phyloP scores from a whole-genome alignment of 2,113 vertebrate species.

The Archocentrus centrarchus region DNA sequence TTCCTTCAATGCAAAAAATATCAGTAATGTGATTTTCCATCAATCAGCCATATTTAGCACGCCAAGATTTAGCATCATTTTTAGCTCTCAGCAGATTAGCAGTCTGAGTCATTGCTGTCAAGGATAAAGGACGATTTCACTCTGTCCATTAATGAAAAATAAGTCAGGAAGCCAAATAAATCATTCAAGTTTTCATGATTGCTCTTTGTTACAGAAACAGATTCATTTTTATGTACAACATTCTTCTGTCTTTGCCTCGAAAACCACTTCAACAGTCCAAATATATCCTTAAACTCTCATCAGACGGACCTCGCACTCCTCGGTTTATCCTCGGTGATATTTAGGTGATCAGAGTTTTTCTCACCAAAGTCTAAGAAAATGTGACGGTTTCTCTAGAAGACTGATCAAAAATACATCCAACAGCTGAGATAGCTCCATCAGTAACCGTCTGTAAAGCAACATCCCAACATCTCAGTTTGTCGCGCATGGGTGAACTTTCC shows the following conservation, averaged over 20 bases:
- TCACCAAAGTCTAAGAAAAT: not conserved
- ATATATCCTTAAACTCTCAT: not conserved
- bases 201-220: not conserved
- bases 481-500: not conserved
- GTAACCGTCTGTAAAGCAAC: not conserved
- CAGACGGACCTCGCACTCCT: not conserved
- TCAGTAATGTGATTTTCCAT: too few relatives aligned
- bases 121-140: not conserved
- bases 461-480: not conserved
- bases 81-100: not conserved
- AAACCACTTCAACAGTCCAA: not conserved
- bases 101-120: not conserved
- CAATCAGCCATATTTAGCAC: not conserved
- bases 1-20: not conserved
- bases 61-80: not conserved
- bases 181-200: not conserved
- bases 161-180: not conserved
- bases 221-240: not conserved
- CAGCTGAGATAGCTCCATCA: not conserved
- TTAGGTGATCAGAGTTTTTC: not conserved
- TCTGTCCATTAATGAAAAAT: not conserved
- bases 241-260: not conserved
- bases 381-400: not conserved
- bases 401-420: not conserved
- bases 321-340: not conserved